A percentile compares a stretch with the other conserved stretches of the same genome.
Evolutionary conservation across 1,140 invertebrate genomes (phyloP).

Genomic region (Lethocerus indicus): DNA sequence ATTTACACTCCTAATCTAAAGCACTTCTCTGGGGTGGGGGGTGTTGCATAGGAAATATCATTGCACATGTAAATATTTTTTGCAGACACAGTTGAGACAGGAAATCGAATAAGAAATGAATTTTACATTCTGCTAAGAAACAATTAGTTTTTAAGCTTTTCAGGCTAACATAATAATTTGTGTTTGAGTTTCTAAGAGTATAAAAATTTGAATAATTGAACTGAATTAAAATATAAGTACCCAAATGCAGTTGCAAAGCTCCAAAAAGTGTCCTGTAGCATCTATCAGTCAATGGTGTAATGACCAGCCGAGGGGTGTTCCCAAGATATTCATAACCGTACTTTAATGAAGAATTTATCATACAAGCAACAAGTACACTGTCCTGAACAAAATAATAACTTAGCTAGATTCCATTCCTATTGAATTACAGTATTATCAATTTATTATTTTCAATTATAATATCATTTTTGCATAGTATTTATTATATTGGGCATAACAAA

Average conservation of each 20-base stretch:
- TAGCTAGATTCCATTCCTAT: neutral
- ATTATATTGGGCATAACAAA: too few relatives aligned
- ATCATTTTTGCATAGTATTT: too few relatives aligned
- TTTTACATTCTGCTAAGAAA: too few relatives aligned
- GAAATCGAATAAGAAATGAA: neutral
- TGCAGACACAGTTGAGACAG: too few relatives aligned
- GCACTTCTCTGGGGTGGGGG: neutral
- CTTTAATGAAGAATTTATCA: conserved; percentile 75
- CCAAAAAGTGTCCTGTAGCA: conserved; percentile 91
- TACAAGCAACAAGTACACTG: conserved; percentile 50
- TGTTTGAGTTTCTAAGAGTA: too few relatives aligned
- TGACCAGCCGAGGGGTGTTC: conserved; percentile 71
- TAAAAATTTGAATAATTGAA: neutral
- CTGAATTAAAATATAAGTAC: conserved; percentile 19
- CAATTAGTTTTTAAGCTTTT: too few relatives aligned
- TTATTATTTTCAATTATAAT: neutral
- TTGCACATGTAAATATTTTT: too few relatives aligned
- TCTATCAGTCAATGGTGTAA: conserved; percentile 74
- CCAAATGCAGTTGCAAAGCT: conserved; percentile 66
- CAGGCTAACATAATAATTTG: too few relatives aligned
- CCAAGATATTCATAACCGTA: conserved; percentile 94
- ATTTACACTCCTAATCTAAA: neutral
- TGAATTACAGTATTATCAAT: neutral
- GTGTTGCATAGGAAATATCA: too few relatives aligned
- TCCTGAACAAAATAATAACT: conserved; percentile 1